Base-by-base conservation (phyloP, 2,888 invertebrate genomes). In the Mycalesis mineus region DNA sequence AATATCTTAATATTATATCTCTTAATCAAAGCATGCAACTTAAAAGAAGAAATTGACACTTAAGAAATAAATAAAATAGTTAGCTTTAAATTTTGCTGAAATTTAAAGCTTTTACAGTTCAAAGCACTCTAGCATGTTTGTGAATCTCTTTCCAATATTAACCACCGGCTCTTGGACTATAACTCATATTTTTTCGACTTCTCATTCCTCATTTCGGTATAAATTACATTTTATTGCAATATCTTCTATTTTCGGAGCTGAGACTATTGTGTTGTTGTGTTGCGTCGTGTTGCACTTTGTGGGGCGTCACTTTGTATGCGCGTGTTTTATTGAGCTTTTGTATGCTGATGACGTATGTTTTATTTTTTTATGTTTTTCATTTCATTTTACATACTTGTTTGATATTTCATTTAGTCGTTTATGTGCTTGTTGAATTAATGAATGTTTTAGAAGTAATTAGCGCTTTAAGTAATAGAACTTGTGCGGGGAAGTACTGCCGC, bases 201-300 rank as follows among this genome's bases (percentile, higher is more conserved):
- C 40, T 14, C 39, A 37, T 51, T 51, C 22, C 37, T 37, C 39
- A 37, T 58, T 37, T 52, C 45, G 39, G 42, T 47, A 51, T 47
- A 52, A 56, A 56, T 60, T 39, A 59, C 6, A 17, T 31, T 59
- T 52, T 56, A 51, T 45, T 31, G 49, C 56, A 17, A 56, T 44
- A 41, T 11, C 22, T 29, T 51, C 42, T 52, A 57, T 49, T 52
- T 39, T 40, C 44, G 42, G 44, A 53, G 22, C 22, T 14, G 8
- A 28, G 37, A 13, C 37, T n/a, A 28, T 44, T 54, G 14, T 22
- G 22, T 54, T 11, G 33, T 54, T 36, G 37, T 22, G 44, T 54
- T n/a, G 22, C 3, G 22, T 4, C 5, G 5, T 4, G 22, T 22
- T 28, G 14, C 14, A 15, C 22, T 22, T 36, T 44, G 22, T 47